Evolutionary conservation across 2,113 vertebrate genomes (phyloP), one percentile per base, ranked within the genome.

Genomic region (Phylloscopus whistleri): DNA sequence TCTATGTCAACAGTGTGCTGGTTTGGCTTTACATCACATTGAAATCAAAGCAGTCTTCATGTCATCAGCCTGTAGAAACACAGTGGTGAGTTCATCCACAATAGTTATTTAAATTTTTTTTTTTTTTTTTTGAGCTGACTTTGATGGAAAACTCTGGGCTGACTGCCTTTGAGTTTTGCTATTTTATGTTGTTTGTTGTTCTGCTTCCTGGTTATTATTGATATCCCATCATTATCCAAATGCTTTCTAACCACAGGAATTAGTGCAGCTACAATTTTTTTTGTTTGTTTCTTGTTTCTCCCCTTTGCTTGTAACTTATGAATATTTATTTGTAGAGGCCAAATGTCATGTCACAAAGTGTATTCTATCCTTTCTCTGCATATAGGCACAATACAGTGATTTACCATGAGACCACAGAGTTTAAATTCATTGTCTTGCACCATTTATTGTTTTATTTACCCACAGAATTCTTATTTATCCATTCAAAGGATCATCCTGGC

Each of bases 211-310:
- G 43, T 87, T 95, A 77, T 96, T 95, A 95, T 81, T 92, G 92
- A 83, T 87, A 91, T 88, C 73, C 78, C 68, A 76, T 87, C 79
- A 92, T 96, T 95, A 94, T 52, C 87, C 87, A 94, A 91, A 91
- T 97, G 69, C 53, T 95, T 96, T 95, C 72, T 90, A 86, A 94
- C 96, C 95, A 94, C 92, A 94, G 90, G 94, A 96, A 95, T 94
- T 91, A 94, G 46, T 39, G 37, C 19, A 88, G 75, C 64, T 84
- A 92, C 64, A 86, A 81, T 48, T 74, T 51, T 72, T 27, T 7
- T 43, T 44, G 43, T 7, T 60, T 85, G 60, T 72, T 87, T 44
- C 52, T 74, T 48, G 39, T 90, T 88, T 75, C 51, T 79, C 43
- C 46, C 35, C 10, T 85, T 90, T 24, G 12, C 74, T 49, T 30